A percentile compares a stretch with the other conserved stretches of the same genome.
Conservation (phyloP, 2,888 invertebrate species). For the Unio pictorum region DNA sequence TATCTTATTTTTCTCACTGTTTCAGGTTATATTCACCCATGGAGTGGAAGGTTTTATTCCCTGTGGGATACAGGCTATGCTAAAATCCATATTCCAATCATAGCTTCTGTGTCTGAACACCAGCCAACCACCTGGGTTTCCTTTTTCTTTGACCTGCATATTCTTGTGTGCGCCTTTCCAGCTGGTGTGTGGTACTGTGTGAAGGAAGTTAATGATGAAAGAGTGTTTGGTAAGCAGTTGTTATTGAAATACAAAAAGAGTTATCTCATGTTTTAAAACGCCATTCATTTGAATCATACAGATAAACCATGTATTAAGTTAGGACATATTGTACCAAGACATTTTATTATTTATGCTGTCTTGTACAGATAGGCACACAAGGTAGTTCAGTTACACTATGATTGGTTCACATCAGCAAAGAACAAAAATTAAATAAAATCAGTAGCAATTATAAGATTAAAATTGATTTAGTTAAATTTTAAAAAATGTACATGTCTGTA, state of each 20-base stretch:
- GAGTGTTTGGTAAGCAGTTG: constrained; percentile 89
- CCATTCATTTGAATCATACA: not conserved
- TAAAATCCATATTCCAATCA: constrained; percentile 99
- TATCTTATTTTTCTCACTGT: constrained; percentile 1
- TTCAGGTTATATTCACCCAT: constrained; percentile 91
- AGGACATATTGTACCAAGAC: too few species aligned
- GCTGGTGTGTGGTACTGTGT: constrained; percentile 99
- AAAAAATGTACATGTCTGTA: too few species aligned
- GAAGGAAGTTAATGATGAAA: constrained; percentile 95
- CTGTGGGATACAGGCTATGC: constrained; percentile 99
- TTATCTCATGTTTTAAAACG: not conserved
- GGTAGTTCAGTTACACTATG: too few species aligned
- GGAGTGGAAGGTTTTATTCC: constrained; percentile 97
- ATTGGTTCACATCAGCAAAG: too few species aligned
- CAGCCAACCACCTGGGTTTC: constrained; percentile 99
- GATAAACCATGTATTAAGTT: not conserved
- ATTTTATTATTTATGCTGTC: too few species aligned
- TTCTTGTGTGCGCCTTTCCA: constrained; percentile 96
- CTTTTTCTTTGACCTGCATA: constrained; percentile 93
- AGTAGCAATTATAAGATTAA: too few species aligned
- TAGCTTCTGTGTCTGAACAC: constrained; percentile 98
- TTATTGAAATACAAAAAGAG: not conserved
- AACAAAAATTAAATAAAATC: too few species aligned
- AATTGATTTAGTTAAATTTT: too few species aligned
- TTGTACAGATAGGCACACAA: too few species aligned